Base-by-base conservation (phyloP, 2,888 invertebrate species). In the Acleris holmiana region DNA sequence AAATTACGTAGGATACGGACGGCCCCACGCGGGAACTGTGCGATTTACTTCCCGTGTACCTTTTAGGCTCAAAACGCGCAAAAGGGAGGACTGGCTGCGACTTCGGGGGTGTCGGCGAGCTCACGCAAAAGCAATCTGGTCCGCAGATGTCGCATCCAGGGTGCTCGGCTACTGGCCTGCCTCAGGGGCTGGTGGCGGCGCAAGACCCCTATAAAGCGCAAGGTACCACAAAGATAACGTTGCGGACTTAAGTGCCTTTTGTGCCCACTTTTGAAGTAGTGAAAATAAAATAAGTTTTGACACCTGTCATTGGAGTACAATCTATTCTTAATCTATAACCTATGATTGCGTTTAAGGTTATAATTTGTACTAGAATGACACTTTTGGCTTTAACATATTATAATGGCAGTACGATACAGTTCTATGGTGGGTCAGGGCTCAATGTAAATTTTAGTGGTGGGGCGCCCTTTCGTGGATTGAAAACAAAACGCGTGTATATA, bases 111-210 rank as follows among this genome's bases (percentile, higher is more conserved):
- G 2, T 79, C 84, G 1, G 76, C 76, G 10, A 74, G 73, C 17
- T 84, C 85, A 8, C 85, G 81, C 35, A 89, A 83, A 71, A 84
- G 80, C 68, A 75, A 78, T 2, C 69, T 92, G 54, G 84, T 79
- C 10, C 84, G 80, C 48, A 81, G 83, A 46, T 92, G 89, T 68
- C 87, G 90, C 4, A 69, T 77, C 18, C 89, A 88, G 63, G 89
- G 91, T 1, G 81, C 86, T 0, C 80, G 84, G 47, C 72, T 91
- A 7, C 68, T 91, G 25, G 78, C 88, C 1, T 89, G 90, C 67
- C 67, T 91, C 4, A 79, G 89, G 41, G 85, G 89, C 19, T 90
- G 88, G 89, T 91, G 91, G 91, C 78, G 85, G 46, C 87, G 88
- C 47, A 86, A 82, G 64, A 75, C 81, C 23, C 83, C 84, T 13